Percentiles rank a stretch among this genome's conserved stretches.
Conservation (phyloP, 2,888 invertebrate species). For the Disparrhopalites patrizii region DNA sequence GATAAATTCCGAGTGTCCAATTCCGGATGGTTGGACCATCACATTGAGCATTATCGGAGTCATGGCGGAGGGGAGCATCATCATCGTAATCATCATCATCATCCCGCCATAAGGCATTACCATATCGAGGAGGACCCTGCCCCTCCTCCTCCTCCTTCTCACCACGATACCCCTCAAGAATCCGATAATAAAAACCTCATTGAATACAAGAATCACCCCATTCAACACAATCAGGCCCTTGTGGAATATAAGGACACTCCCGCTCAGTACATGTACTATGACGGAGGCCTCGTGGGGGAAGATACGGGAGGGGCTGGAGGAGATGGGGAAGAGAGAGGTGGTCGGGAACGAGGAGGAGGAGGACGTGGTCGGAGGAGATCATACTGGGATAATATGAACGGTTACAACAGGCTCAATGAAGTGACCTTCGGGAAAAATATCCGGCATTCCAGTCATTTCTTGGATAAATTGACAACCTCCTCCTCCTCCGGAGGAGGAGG, state of each 20-base stretch:
- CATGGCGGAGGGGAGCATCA: background rate
- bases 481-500: too few species aligned
- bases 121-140: too few species aligned
- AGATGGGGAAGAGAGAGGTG: conserved; percentile 18
- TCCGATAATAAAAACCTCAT: background rate
- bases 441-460: conserved; percentile 41
- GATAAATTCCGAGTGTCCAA: conserved; percentile 13
- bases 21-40: conserved; percentile 13
- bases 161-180: background rate
- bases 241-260: too few species aligned
- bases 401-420: too few species aligned
- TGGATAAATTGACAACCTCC: conserved; percentile 20
- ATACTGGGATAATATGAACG: background rate
- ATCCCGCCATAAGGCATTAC: conserved; percentile 12
- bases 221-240: too few species aligned
- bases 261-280: conserved; percentile 14
- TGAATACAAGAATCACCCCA: background rate
- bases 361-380: background rate
- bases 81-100: conserved; percentile 17
- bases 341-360: background rate
- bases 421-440: conserved; percentile 35
- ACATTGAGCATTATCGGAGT: too few species aligned
- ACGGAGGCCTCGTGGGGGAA: conserved; percentile 6
- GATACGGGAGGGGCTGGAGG: conserved; percentile 15
- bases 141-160: too few species aligned